Percentiles rank a stretch among this genome's conserved stretches.
phyloP scores from a whole-genome alignment of 2,797 vertebrate genomes.

The Cirrhinus molitorella region DNA sequence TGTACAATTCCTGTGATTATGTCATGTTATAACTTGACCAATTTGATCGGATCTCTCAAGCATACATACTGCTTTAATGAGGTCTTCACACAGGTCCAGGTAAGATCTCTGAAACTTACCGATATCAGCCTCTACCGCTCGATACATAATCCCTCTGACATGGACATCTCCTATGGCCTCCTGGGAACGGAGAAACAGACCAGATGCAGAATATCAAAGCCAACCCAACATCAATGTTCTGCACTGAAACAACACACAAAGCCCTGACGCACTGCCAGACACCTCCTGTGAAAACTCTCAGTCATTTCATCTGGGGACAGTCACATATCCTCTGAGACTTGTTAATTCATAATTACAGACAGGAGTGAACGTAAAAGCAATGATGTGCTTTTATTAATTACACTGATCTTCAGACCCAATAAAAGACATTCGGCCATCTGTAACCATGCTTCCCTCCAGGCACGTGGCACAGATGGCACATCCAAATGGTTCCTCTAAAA shows the following conservation, averaged over 20 bases:
- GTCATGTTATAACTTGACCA: neutral
- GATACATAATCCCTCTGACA: slow-evolving; percentile 96
- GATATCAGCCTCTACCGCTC: slow-evolving; percentile 94
- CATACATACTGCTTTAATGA: neutral
- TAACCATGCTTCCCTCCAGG: neutral
- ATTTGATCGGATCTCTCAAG: neutral
- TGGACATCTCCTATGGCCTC: slow-evolving; percentile 96
- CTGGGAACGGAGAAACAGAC: slow-evolving; percentile 73
- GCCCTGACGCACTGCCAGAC: slow-evolving; percentile 23
- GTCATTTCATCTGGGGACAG: slow-evolving; percentile 32
- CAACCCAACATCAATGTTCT: slow-evolving; percentile 3
- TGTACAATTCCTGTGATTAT: neutral
- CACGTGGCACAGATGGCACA: slow-evolving; percentile 14
- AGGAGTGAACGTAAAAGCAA: neutral
- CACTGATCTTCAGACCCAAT: neutral
- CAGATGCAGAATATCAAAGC: slow-evolving; percentile 51
- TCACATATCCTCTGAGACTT: slow-evolving; percentile 18
- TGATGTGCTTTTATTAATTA: neutral
- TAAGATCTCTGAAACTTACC: slow-evolving; percentile 76
- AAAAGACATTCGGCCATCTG: neutral
- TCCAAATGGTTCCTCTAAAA: slow-evolving; percentile 65
- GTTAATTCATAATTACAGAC: slow-evolving; percentile 2
- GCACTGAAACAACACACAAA: slow-evolving; percentile 23
- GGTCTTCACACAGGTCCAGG: neutral
- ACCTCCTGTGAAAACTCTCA: slow-evolving; percentile 33